phyloP scores from a whole-genome alignment of 2,888 invertebrate species.

The Thelaira solivaga region DNA sequence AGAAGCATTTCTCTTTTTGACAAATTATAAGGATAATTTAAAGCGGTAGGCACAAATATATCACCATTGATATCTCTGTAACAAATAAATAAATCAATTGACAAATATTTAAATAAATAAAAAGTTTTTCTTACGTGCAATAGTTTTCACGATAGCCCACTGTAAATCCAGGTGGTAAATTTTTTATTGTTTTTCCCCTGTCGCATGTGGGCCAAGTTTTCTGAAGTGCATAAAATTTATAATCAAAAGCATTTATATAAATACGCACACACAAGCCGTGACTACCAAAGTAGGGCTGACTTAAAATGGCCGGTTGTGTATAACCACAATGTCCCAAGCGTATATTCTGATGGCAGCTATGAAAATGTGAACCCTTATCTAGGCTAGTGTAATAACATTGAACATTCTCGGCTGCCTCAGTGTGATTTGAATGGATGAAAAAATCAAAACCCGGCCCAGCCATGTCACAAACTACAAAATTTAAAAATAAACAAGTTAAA shows the following conservation, averaged over 20 bases:
- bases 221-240: constrained; percentile 72
- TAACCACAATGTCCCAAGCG: constrained; percentile 74
- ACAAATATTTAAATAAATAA: not conserved
- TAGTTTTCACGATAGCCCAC: constrained; percentile 71
- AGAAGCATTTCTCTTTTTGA: constrained; percentile 67
- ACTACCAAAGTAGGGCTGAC: constrained; percentile 70
- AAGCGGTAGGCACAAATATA: constrained; percentile 72
- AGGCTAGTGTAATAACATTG: constrained; percentile 75
- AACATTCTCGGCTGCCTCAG: constrained; percentile 72
- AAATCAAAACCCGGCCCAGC: constrained; percentile 76
- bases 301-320: constrained; percentile 70
- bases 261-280: constrained; percentile 75
- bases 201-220: constrained; percentile 67
- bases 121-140: constrained; percentile 64
- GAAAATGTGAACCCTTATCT: constrained; percentile 73
- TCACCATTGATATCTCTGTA: constrained; percentile 70
- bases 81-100: not conserved
- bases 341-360: constrained; percentile 74
- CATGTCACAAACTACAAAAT: constrained; percentile 75
- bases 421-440: constrained; percentile 67
- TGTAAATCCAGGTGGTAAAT: constrained; percentile 71
- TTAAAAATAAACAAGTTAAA: too few species aligned
- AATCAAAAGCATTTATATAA: constrained; percentile 74
- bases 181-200: constrained; percentile 64
- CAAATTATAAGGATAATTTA: constrained; percentile 74